phyloP scores from a whole-genome alignment of 1,140 invertebrate species.

The Drosophila kikkawai region DNA sequence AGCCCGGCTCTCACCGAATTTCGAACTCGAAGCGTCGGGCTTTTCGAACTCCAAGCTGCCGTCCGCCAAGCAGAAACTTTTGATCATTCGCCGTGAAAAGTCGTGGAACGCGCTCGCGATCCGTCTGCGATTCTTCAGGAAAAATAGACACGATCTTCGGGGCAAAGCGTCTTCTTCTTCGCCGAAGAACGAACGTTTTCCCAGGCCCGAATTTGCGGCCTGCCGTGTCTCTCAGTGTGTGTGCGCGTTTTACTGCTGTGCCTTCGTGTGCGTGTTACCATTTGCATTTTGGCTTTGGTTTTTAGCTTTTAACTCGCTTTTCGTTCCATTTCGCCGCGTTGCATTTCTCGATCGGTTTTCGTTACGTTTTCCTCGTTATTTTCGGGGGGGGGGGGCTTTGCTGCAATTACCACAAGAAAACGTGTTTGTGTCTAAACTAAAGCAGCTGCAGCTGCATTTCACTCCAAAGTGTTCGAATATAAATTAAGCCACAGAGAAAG shows the following conservation, averaged over 20 bases:
- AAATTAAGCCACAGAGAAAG: slow-evolving; percentile 15
- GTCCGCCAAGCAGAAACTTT: slow-evolving; percentile 54
- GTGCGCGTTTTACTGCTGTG: slow-evolving; percentile 14
- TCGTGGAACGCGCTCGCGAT: slow-evolving; percentile 54
- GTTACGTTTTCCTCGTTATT: slow-evolving; percentile 31
- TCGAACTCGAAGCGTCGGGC: slow-evolving; percentile 53
- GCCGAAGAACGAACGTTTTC: slow-evolving; percentile 77
- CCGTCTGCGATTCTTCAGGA: slow-evolving; percentile 5
- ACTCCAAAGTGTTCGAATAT: slow-evolving; percentile 58
- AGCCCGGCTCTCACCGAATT: slow-evolving; percentile 23
- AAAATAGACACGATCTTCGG: slow-evolving; percentile 31
- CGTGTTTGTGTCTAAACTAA: slow-evolving; percentile 48
- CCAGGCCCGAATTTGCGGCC: slow-evolving; percentile 17
- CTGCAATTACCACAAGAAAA: slow-evolving; percentile 64
- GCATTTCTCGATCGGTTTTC: slow-evolving; percentile 53
- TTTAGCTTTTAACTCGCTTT: slow-evolving; percentile 38
- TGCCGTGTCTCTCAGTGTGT: slow-evolving; percentile 17
- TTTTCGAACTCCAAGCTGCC: slow-evolving; percentile 64
- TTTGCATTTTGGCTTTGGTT: slow-evolving; percentile 62
- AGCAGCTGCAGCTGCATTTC: slow-evolving; percentile 52
- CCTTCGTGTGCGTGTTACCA: slow-evolving; percentile 58
- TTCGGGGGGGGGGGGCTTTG: slow-evolving; percentile 30
- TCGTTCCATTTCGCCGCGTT: slow-evolving; percentile 55
- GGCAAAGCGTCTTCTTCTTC: slow-evolving; percentile 57
- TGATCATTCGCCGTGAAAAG: slow-evolving; percentile 68